A percentile compares a stretch with the other conserved stretches of the same genome.
Conservation (phyloP, 2,113 vertebrate genomes). For the Microtus montanus region DNA sequence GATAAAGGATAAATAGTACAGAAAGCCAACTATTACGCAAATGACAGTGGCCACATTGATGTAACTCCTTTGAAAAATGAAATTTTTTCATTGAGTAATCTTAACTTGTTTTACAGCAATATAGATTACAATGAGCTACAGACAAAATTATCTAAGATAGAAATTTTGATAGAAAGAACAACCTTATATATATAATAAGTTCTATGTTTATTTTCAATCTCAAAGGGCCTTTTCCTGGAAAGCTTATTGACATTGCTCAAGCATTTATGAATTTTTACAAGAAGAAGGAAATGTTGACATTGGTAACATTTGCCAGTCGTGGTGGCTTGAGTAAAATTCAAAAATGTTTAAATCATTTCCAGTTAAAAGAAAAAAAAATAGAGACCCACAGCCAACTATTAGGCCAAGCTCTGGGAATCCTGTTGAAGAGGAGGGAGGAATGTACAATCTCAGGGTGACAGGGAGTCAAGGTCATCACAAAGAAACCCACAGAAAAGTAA, state of each 20-base stretch:
- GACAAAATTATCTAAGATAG: conserved; percentile 12
- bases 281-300: conserved; percentile 61
- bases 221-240: conserved; percentile 65
- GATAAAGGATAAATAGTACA: background rate
- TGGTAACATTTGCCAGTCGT: conserved; percentile 60
- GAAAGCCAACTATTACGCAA: background rate
- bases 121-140: background rate
- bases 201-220: conserved; percentile 44
- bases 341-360: conserved; percentile 53
- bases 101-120: background rate
- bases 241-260: conserved; percentile 57
- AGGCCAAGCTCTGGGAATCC: background rate
- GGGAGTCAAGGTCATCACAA: background rate
- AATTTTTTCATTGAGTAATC: background rate
- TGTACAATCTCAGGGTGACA: background rate
- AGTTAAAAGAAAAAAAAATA: conserved; percentile 42
- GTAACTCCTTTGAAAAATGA: background rate
- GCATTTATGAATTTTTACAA: conserved; percentile 55
- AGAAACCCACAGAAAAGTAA: background rate
- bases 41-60: background rate
- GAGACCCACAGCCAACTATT: background rate
- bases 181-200: background rate
- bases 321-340: conserved; percentile 60
- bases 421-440: background rate
- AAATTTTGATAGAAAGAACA: background rate